Percentiles rank a stretch among this genome's conserved stretches.
phyloP scores from a whole-genome alignment of 2,888 invertebrate species.

The Graphium colonna region DNA sequence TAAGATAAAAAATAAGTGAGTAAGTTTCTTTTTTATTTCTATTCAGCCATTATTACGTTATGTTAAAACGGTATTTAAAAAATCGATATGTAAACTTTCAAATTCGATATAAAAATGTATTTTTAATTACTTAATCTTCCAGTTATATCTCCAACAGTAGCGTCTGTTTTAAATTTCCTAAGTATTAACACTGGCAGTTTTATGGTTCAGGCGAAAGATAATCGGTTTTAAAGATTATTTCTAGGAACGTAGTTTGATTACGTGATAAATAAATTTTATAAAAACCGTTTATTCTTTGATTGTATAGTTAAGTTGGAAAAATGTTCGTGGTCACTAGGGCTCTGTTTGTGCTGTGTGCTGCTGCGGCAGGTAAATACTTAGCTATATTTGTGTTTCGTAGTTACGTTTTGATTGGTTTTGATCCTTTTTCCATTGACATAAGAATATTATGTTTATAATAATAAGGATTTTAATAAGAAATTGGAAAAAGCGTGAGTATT shows the following conservation, averaged over 20 bases:
- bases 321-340: slow-evolving; percentile 52
- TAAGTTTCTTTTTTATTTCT: too few species aligned
- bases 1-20: too few species aligned
- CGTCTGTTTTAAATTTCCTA: not conserved
- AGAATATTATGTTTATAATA: too few species aligned
- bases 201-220: slow-evolving; percentile 32
- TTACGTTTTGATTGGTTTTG: too few species aligned
- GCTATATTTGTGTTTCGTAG: not conserved
- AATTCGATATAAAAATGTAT: too few species aligned
- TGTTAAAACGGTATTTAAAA: too few species aligned
- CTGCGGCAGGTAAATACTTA: slow-evolving; percentile 49
- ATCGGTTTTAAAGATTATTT: slow-evolving; percentile 30
- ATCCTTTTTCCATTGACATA: too few species aligned
- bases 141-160: not conserved
- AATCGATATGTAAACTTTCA: too few species aligned
- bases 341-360: slow-evolving; percentile 49
- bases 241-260: slow-evolving; percentile 34
- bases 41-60: too few species aligned
- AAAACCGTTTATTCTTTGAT: slow-evolving; percentile 28
- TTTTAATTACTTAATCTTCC: too few species aligned
- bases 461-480: too few species aligned
- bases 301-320: slow-evolving; percentile 32
- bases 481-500: too few species aligned
- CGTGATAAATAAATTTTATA: slow-evolving; percentile 50
- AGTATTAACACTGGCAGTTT: slow-evolving; percentile 30